Evolutionary conservation across 1,140 invertebrate species (phyloP), one percentile per base, ranked within the genome.

Genomic region (Tribolium madens): DNA sequence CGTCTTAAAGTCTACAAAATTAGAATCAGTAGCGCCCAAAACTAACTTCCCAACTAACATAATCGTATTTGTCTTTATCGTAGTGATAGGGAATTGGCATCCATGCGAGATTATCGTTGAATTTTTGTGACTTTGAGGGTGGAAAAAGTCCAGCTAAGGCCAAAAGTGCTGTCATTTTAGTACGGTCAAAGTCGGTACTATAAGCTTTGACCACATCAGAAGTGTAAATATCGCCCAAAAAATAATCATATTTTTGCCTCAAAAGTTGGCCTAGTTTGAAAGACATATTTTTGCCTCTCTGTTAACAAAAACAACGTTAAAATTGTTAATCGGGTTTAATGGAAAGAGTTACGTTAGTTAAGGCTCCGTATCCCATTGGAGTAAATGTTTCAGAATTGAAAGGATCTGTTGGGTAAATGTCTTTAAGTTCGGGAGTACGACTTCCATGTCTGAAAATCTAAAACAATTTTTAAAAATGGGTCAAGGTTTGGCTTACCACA

Each of bases 201-300:
- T 48, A 73, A 12, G 82, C 76, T 12, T 60, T 17, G 18, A 84
- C 78, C 14, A 80, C 60, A 5, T 91, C 86, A 2, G 90, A 88
- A 77, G 84, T 87, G 81, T 93, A 93, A 12, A 76, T 75, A n/a
- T 86, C 84, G 5, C 89, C 90, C 57, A 93, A 82, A 82, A 92
- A 92, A 64, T 86, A 79, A 26, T 87, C 83, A 80, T 93, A 94
- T 76, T 91, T 86, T 76, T 88, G 83, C 74, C 91, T 85, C 14
- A 94, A 81, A 81, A 87, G 90, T 76, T 88, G 81, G 13, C 93
- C 93, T 79, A 90, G 87, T 81, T 90, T 86, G 82, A 89, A 93
- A 53, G 91, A 89, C 76, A 89, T 87, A 75, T 85, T 81, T 86
- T 84, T 83, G 18, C 83, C 83, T 47, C 57, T 50, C 83, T 84